Conservation (phyloP, 2,113 vertebrate genomes). For the Hippocampus mohnikei region DNA sequence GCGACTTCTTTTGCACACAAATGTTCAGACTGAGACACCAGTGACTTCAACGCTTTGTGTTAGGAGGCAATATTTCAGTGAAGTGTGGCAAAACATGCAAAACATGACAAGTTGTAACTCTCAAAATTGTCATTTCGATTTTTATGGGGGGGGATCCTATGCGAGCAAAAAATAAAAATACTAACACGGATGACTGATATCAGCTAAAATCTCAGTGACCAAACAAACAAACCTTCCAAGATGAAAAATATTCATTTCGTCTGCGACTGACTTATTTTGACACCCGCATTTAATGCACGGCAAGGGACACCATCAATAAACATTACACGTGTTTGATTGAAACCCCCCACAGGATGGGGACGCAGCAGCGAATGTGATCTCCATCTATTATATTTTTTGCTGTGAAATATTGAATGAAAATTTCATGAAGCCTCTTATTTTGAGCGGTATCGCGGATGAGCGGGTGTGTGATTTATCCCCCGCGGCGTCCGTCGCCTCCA, state of each 20-base stretch:
- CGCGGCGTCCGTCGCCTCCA: slow-evolving; percentile 34
- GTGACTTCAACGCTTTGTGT: no score
- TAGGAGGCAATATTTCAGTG: no score
- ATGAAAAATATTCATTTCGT: not conserved
- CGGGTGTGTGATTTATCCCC: slow-evolving; percentile 62
- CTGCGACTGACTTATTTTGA: not conserved
- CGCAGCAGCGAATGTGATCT: not conserved
- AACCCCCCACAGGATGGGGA: not conserved
- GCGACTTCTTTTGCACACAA: no score
- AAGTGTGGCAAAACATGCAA: no score
- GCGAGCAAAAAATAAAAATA: no score
- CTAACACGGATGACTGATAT: no score
- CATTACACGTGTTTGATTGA: not conserved
- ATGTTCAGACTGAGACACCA: no score
- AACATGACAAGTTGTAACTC: no score
- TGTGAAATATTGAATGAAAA: not conserved
- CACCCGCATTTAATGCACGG: not conserved
- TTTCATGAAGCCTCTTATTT: not conserved
- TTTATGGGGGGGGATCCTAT: no score
- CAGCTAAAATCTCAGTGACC: no score
- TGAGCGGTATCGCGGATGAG: slow-evolving; percentile 1
- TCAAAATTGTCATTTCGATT: no score
- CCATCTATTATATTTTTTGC: not conserved
- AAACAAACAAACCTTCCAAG: not conserved
- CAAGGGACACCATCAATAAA: not conserved